A percentile compares a stretch with the other conserved stretches of the same genome.
Evolutionary conservation across 1,140 invertebrate species (phyloP).

Genomic region (Caligus rogercresseyi): DNA sequence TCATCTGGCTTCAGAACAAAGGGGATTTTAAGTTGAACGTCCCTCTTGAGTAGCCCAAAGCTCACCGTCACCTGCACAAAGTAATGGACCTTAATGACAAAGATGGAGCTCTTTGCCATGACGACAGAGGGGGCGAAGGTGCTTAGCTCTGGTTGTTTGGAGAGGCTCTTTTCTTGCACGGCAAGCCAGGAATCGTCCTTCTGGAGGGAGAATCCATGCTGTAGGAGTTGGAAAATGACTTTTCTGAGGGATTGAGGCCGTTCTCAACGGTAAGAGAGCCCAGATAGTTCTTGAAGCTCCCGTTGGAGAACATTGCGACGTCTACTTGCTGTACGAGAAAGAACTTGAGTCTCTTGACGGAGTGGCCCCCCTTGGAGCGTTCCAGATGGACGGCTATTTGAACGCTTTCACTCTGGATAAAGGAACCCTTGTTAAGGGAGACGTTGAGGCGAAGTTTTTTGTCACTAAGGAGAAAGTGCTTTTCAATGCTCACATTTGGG

Average conservation of each 20-base stretch:
- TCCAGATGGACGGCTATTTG: neutral
- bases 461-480: neutral
- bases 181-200: slow-evolving; percentile 9
- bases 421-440: neutral
- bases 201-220: neutral
- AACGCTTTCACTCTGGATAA: neutral
- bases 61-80: neutral
- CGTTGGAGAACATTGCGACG: slow-evolving; percentile 93
- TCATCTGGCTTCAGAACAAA: slow-evolving; percentile 7
- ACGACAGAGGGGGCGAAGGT: slow-evolving; percentile 2
- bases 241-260: neutral
- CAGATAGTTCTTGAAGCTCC: slow-evolving; percentile 67
- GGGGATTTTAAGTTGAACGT: slow-evolving; percentile 6
- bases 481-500: neutral
- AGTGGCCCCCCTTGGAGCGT: neutral
- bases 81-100: slow-evolving; percentile 5
- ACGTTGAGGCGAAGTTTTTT: neutral
- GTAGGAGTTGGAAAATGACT: neutral
- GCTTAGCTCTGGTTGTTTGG: neutral
- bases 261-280: neutral
- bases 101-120: slow-evolving; percentile 2
- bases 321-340: slow-evolving; percentile 42
- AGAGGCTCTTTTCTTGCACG: slow-evolving; percentile 8
- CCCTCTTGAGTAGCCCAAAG: slow-evolving; percentile 9
- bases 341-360: slow-evolving; percentile 11